Conservation (phyloP, 2,113 vertebrate genomes). For the Poecile atricapillus region DNA sequence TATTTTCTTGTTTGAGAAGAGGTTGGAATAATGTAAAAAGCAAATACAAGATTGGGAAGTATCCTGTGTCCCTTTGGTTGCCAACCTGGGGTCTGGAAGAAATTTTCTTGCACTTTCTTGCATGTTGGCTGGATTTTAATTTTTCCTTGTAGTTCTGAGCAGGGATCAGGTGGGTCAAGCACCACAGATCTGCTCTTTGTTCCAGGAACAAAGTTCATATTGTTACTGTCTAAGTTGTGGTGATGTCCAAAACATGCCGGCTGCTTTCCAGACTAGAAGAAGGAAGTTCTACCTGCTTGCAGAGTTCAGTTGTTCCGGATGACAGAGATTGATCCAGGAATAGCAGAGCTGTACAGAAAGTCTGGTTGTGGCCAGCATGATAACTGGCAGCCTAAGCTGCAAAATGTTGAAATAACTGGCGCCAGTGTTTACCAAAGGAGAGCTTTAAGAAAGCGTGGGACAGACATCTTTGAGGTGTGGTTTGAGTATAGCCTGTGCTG, state of each 20-base stretch:
- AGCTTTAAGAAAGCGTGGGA: neutral
- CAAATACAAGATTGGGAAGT: slow-evolving; percentile 14
- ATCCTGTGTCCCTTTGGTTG: slow-evolving; percentile 20
- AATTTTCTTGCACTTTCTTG: neutral
- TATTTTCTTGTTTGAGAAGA: neutral
- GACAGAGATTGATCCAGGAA: neutral
- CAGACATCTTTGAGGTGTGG: neutral
- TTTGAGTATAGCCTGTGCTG: neutral
- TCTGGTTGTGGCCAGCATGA: neutral
- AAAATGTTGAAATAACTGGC: neutral
- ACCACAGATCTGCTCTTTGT: neutral
- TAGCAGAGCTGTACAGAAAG: neutral
- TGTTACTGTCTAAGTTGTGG: neutral
- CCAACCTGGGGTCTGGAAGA: slow-evolving; percentile 39
- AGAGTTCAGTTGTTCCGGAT: neutral
- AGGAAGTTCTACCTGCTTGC: neutral
- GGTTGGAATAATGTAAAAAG: slow-evolving; percentile 3
- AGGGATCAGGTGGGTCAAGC: slow-evolving; percentile 11
- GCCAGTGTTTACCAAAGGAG: neutral
- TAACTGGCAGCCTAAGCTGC: neutral
- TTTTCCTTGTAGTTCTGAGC: slow-evolving; percentile 9
- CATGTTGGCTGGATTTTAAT: neutral
- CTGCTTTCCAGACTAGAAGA: neutral
- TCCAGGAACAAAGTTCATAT: neutral
- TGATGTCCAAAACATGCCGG: neutral